Evolutionary conservation across 2,113 vertebrate genomes (phyloP), one percentile per base, ranked within the genome.

Genomic region (Cettia cetti): DNA sequence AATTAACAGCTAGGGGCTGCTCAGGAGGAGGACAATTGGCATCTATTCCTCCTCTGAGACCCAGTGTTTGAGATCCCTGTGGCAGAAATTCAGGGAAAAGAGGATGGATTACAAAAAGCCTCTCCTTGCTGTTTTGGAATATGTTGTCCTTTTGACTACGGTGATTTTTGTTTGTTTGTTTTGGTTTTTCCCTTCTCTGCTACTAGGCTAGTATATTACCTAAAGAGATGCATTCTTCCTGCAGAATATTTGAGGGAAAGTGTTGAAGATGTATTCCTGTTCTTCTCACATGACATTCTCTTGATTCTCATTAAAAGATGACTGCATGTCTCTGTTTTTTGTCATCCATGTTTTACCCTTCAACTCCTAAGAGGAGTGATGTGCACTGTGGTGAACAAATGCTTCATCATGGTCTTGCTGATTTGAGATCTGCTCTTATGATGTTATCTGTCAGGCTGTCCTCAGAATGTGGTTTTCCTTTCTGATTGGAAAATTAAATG

Each of bases 1-100:
- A 96, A 95, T 95, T 93, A 97, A 81, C 3, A 28, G 60, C 91
- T 56, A 70, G 86, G 50, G 80, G 35, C 91, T 95, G 42, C 80
- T 93, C 72, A 63, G 71, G 60, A 94, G 71, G 54, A 95, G 47
- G 47, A 84, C 76, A 89, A 44, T 56, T 96, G 92, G 95, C 95
- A 92, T 86, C 47, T 82, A 19, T 86, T 92, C 42, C 60, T 92
- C 92, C 89, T 93, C 1, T 1, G 95, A 60, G 92, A 93, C 89
- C 4, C 21, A 44, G 17, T 61, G 28, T 80, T 92, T 64, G 42
- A 91, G 66, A 74, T 93, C 33, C 52, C 30, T 71, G 10, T 77
- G 70, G 76, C 82, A 94, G 70, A 80, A 85, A 59, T 63, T 94
- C 86, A 89, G 31, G 83, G 83, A 49, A 94, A 72, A 95, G 30